Conservation (phyloP, 2,888 invertebrate genomes). For the Macaria notata region DNA sequence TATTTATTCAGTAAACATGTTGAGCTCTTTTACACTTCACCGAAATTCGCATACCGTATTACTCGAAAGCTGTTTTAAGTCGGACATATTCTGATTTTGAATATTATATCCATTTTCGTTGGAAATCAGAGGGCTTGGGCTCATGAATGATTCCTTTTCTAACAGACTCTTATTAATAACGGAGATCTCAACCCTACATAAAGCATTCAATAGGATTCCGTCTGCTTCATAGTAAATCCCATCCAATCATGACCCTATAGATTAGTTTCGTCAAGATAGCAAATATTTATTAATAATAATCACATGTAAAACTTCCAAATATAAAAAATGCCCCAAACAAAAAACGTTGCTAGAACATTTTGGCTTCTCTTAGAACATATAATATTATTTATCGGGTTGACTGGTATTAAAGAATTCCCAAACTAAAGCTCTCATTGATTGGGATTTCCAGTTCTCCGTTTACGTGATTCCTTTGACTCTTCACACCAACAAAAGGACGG, state of each 20-base stretch:
- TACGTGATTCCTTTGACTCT: conserved; percentile 56
- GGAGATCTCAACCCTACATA: conserved; percentile 12
- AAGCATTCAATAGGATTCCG: conserved; percentile 14
- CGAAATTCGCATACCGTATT: conserved; percentile 26
- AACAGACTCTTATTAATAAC: conserved; percentile 15
- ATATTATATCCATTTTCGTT: conserved; percentile 21
- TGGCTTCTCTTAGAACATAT: too few relatives aligned
- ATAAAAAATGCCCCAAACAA: too few relatives aligned
- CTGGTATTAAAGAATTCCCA: too few relatives aligned
- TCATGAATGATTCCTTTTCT: conserved; percentile 26
- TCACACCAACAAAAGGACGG: conserved; percentile 43
- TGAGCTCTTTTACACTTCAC: conserved; percentile 33
- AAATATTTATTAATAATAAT: too few relatives aligned
- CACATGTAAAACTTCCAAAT: too few relatives aligned
- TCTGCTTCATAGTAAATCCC: conserved; percentile 2
- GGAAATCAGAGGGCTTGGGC: conserved; percentile 15
- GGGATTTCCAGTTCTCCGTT: conserved; percentile 42
- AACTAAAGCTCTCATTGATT: conserved; percentile 8
- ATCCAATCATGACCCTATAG: conserved; percentile 5
- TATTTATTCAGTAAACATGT: conserved; percentile 36
- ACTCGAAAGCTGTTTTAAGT: conserved; percentile 1
- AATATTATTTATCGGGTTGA: too few relatives aligned
- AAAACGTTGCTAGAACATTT: too few relatives aligned
- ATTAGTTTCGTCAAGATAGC: too few relatives aligned
- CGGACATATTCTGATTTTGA: conserved; percentile 20